phyloP scores from a whole-genome alignment of 2,113 vertebrate genomes.

The Halcyon malimbica region DNA sequence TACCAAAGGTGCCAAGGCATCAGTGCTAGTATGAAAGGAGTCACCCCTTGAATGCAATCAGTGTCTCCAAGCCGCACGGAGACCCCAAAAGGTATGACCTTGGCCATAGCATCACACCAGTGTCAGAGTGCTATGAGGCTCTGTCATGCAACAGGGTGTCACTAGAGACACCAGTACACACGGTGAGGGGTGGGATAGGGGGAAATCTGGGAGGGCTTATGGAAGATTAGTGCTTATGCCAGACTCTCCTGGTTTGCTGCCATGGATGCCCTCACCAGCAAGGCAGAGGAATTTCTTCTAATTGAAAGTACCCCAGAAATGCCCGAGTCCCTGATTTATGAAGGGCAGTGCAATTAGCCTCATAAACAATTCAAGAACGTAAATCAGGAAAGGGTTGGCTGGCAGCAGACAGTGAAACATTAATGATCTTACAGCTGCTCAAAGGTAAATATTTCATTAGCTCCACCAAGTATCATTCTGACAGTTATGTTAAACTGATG shows the following conservation, averaged over 20 bases:
- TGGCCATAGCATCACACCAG: neutral
- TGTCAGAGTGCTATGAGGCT: neutral
- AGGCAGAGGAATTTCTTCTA: neutral
- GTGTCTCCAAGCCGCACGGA: neutral
- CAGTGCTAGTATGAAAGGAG: too few species aligned
- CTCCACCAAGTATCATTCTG: neutral
- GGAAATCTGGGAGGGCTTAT: neutral
- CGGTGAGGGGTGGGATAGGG: too few species aligned
- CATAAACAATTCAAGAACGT: neutral
- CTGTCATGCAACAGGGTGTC: neutral
- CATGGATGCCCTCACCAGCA: neutral
- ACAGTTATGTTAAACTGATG: neutral
- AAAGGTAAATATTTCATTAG: slow-evolving; percentile 49
- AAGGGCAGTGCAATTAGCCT: slow-evolving; percentile 2
- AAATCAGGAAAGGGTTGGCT: neutral
- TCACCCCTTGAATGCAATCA: neutral
- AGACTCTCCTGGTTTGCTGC: neutral
- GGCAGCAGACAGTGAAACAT: slow-evolving; percentile 19
- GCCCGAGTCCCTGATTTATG: neutral
- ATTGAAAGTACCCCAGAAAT: neutral
- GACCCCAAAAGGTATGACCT: neutral
- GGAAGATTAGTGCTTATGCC: neutral
- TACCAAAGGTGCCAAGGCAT: neutral
- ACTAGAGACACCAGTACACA: rapidly evolving
- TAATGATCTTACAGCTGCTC: slow-evolving; percentile 41